Base-by-base conservation (phyloP, 2,113 vertebrate species). In the Corythornis madagascariensis region DNA sequence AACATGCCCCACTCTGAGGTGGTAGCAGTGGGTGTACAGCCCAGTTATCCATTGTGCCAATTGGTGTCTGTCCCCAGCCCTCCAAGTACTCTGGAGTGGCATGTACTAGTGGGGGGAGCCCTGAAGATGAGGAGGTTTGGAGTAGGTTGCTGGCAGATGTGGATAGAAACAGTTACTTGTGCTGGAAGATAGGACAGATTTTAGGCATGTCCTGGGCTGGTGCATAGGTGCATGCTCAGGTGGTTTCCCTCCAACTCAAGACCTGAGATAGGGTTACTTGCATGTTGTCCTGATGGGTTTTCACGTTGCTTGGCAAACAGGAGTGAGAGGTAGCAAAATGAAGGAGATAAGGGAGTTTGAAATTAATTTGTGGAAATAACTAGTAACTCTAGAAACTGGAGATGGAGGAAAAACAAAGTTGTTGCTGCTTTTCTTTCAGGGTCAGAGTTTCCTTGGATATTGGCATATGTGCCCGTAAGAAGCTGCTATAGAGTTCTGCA, bases 401-500 rank as follows among this genome's bases (percentile, higher is more conserved):
- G 52, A 33, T 9, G 11, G 8, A 31, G 8, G 10, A 25, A 21
- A 21, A 59, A 31, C 19, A 6, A 84, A 5, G 9, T 16, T 64
- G 33, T 15, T 79, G 5, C 14, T n/a, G 22, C n/a, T 77, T 91
- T 45, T 71, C 43, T 96, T 95, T 13, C 91, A 98, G 86, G 45
- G 89, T 55, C 47, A 5, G 77, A 53, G 22, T 55, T 43, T 66
- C 71, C 93, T 56, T 90, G 95, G 95, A 55, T 81, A 47, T 71
- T 71, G 1, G 96, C 98, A 2, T 98, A 98, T 53, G 95, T 97
- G 16, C 97, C 98, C 7, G 26, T 98, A 83, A 97, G 96, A 88
- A 97, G 97, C 86, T 98, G 98, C 89, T 98, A 98, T 81, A 95
- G 92, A 55, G 63, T 97, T 35, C 84, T 98, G 28, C 71, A 29